phyloP scores from a whole-genome alignment of 2,888 invertebrate genomes.

The Micoletzkya japonica region DNA sequence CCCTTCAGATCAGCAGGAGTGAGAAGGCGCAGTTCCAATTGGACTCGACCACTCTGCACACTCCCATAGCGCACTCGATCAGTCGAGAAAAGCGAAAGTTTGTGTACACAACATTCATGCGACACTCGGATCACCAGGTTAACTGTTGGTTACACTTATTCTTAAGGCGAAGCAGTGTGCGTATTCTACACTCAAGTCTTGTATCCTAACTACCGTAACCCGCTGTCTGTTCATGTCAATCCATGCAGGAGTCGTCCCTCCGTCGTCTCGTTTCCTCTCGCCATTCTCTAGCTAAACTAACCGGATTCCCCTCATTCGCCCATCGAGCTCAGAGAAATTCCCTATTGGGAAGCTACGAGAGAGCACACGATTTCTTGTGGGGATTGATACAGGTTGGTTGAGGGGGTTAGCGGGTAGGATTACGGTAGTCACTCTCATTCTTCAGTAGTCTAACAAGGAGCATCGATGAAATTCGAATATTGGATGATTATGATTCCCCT shows the following conservation, averaged over 20 bases:
- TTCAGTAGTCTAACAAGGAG: too few relatives aligned
- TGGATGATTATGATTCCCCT: too few relatives aligned
- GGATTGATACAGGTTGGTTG: constrained; percentile 48
- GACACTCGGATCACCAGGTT: constrained; percentile 49
- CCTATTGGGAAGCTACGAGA: constrained; percentile 68
- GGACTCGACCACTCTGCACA: constrained; percentile 32
- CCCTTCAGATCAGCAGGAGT: constrained; percentile 24
- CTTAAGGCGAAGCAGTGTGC: too few relatives aligned
- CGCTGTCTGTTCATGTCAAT: neutral
- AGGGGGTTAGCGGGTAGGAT: neutral
- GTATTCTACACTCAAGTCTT: too few relatives aligned
- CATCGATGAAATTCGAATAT: too few relatives aligned
- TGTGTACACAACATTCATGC: constrained; percentile 48
- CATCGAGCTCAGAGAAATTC: constrained; percentile 87
- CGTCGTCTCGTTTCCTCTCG: constrained; percentile 76
- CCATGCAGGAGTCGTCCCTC: constrained; percentile 73
- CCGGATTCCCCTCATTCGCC: constrained; percentile 86
- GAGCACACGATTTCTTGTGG: constrained; percentile 50
- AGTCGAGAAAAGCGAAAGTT: constrained; percentile 43
- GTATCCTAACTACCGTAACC: too few relatives aligned
- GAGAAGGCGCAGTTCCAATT: constrained; percentile 40
- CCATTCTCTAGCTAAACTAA: constrained; percentile 79
- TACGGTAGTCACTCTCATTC: too few relatives aligned
- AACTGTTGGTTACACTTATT: too few relatives aligned
- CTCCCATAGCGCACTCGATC: constrained; percentile 43